Conservation (phyloP, 2,113 vertebrate species). For the Grallaria varia region DNA sequence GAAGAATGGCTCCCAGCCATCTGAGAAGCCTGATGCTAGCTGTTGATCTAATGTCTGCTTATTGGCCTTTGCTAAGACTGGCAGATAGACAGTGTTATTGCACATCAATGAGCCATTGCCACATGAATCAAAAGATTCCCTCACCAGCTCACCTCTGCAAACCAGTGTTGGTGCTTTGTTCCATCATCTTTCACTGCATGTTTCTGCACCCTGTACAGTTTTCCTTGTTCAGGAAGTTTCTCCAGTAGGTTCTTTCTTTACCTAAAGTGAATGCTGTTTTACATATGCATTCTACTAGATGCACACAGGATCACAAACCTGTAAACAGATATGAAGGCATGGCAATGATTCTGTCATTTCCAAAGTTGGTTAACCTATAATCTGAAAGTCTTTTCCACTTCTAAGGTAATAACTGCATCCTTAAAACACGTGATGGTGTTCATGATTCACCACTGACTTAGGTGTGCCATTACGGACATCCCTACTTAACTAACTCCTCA, state of each 20-base stretch:
- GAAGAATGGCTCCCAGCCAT: neutral
- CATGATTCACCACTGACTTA: neutral
- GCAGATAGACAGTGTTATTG: neutral
- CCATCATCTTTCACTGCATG: neutral
- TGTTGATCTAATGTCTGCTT: neutral
- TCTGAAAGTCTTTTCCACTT: neutral
- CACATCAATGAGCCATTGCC: neutral
- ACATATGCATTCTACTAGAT: neutral
- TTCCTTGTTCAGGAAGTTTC: neutral
- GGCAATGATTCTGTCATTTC: neutral
- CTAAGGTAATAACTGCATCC: neutral
- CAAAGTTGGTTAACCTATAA: neutral
- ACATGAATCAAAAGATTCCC: neutral
- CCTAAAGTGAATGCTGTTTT: neutral
- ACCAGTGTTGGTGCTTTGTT: neutral
- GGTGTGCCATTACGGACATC: neutral
- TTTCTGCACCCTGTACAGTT: neutral
- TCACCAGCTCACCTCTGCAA: neutral
- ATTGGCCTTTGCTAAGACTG: neutral
- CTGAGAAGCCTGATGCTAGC: neutral
- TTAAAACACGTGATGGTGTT: neutral
- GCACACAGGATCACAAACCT: neutral
- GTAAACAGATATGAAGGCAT: neutral
- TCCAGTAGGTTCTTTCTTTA: neutral
- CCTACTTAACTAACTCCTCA: neutral